These are phyloP conservation scores for Rhingia rostrata DNA, from an alignment of 2,888 invertebrate genomes.

Conservation along the genomic window DNA sequence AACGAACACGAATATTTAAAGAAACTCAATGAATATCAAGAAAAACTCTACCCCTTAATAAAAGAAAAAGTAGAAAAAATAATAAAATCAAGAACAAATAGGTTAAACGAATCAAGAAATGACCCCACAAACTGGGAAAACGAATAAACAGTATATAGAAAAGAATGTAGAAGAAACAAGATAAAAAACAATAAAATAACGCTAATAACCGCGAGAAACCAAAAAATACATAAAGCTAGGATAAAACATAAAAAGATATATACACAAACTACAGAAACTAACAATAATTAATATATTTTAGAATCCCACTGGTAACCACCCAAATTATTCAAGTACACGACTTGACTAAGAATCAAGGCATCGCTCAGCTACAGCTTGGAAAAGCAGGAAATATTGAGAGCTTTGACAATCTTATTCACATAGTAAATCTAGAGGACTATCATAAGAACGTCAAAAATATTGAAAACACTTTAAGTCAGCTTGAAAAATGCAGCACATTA, in stretches of 20 bases:
- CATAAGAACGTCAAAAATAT: conserved; percentile 12
- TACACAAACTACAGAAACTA: conserved; percentile 8
- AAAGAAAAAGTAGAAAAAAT: conserved; percentile 18
- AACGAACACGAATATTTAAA: conserved; percentile 36
- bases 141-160: conserved; percentile 53
- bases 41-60: conserved; percentile 43
- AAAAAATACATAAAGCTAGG: conserved; percentile 38
- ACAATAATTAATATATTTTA: conserved; percentile 4
- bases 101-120: conserved; percentile 48
- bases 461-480: not conserved
- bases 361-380: conserved; percentile 3
- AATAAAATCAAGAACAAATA: conserved; percentile 19
- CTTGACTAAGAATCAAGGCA: conserved; percentile 3
- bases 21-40: conserved; percentile 42
- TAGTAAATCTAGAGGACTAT: conserved; percentile 3
- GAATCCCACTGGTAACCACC: not conserved
- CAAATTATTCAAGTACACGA: conserved; percentile 10
- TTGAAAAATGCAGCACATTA: conserved; percentile 3
- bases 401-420: conserved; percentile 10
- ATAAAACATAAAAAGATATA: conserved; percentile 31
- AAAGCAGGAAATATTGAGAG: not conserved
- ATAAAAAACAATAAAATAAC: conserved; percentile 50
- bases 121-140: conserved; percentile 27
- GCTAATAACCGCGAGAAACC: conserved; percentile 39
- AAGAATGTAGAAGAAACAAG: conserved; percentile 69